Conservation (phyloP, 1,140 invertebrate genomes). For the Heliconius hewitsoni region DNA sequence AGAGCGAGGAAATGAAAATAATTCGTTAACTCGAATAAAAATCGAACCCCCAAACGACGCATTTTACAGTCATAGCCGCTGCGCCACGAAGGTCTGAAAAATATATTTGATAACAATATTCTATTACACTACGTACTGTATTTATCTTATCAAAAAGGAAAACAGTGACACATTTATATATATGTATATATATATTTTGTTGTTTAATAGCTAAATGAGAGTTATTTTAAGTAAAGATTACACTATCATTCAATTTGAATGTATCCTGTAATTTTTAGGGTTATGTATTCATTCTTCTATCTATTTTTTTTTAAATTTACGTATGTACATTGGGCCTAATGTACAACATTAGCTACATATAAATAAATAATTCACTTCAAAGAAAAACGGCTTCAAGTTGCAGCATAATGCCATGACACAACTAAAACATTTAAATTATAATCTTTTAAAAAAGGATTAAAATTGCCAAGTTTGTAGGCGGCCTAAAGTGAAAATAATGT, state of each 20-base stretch:
- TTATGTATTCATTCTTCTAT: neutral
- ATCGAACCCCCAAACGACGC: too few species aligned
- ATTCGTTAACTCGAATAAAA: too few species aligned
- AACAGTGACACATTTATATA: constrained; percentile 14
- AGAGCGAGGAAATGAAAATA: too few species aligned
- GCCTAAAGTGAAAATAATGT: constrained; percentile 30
- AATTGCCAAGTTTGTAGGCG: constrained; percentile 13
- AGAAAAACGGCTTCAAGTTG: too few species aligned
- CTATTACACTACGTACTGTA: neutral
- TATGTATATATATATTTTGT: constrained; percentile 3
- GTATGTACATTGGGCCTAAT: neutral
- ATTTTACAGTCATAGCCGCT: too few species aligned
- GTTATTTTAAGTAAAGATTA: constrained; percentile 12
- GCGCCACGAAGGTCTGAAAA: neutral
- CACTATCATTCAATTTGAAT: constrained; percentile 12
- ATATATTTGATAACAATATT: constrained; percentile 4
- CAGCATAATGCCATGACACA: too few species aligned
- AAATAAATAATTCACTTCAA: too few species aligned
- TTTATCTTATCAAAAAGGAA: constrained; percentile 17
- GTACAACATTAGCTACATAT: too few species aligned
- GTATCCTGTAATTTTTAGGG: constrained; percentile 9
- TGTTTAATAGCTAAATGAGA: constrained; percentile 12
- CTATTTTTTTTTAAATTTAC: neutral
- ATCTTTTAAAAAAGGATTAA: neutral
- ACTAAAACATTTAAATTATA: too few species aligned